Base-by-base conservation (phyloP, 1,140 invertebrate species). In the Aphis craccivora region DNA sequence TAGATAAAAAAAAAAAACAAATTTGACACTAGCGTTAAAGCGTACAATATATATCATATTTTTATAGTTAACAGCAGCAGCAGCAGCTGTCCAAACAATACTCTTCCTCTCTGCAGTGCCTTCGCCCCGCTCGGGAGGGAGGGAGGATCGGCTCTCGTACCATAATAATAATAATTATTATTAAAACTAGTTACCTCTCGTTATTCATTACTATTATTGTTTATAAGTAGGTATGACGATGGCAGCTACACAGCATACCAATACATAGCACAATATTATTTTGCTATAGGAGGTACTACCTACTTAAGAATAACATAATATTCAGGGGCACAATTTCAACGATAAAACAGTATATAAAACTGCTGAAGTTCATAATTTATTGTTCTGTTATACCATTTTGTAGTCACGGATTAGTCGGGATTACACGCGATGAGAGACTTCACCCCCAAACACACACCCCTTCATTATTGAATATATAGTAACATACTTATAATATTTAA, bases 31-130 rank as follows among this genome's bases (percentile, higher is more conserved):
- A 1, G 30, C 14, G 14, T 76, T 35, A 35, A n/a, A 76, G 60
- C 14, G 4, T 76, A 76, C 60, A 14, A n/a, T 76, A 76, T 76
- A 76, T 76, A 76, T 51, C n/a, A 76, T 76, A 76, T n/a, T 76
- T 76, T 18, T 35, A 76, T 76, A n/a, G 60, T n/a, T 14, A 53
- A 35, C 51, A 35, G 51, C 20, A 40, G 22, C 51, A 91, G 67
- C 90, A 91, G 90, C 91, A 93, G 91, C 91, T 93, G 91, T 93
- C 35, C 81, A 93, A 93, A 93, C 81, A 93, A 83, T 48, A 48
- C 18, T 20, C 2, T 51, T n/a, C 8, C 90, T 25, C 37, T 60
- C 67, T 48, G 37, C 55, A 22, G 22, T 76, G 55, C 60, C 37
- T 5, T 48, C 81, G 14, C 76, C 7, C 7, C 67, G 23, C 43